phyloP scores from a whole-genome alignment of 2,113 vertebrate species.

The Gasterosteus aculeatus region DNA sequence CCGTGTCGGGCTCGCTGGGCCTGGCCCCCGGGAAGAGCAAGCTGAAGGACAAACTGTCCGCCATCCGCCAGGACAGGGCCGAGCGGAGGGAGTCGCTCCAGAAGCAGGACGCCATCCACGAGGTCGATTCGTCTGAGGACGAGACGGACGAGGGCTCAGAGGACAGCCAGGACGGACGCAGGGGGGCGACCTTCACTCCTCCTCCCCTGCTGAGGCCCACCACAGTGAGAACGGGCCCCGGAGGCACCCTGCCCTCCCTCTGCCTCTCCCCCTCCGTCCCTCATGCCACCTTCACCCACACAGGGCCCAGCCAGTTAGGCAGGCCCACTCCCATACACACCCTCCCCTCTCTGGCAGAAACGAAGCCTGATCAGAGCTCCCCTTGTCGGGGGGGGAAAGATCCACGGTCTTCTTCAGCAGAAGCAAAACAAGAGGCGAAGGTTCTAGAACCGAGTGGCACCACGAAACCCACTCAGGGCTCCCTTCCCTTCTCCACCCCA shows the following conservation, averaged over 20 bases:
- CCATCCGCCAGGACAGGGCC: slow-evolving; percentile 93
- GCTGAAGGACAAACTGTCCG: slow-evolving; percentile 84
- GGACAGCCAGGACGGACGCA: slow-evolving; percentile 87
- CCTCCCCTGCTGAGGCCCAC: slow-evolving; percentile 80
- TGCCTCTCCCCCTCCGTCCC: slow-evolving; percentile 68
- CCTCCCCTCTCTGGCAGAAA: slow-evolving; percentile 33
- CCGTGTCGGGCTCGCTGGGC: slow-evolving; percentile 64
- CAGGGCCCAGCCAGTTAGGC: slow-evolving; percentile 42
- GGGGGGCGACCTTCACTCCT: slow-evolving; percentile 73
- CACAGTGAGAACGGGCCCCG: slow-evolving; percentile 65
- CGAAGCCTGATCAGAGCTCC: slow-evolving; percentile 9
- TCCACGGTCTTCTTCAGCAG: slow-evolving; percentile 25
- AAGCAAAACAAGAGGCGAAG: slow-evolving; percentile 37
- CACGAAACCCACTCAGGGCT: slow-evolving; percentile 51
- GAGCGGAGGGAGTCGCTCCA: slow-evolving; percentile 94
- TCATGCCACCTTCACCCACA: slow-evolving; percentile 60
- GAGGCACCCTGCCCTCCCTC: slow-evolving; percentile 67
- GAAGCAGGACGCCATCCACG: slow-evolving; percentile 96
- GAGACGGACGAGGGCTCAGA: slow-evolving; percentile 92
- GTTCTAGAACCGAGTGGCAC: slow-evolving; percentile 22
- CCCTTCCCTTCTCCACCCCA: slow-evolving; percentile 76
- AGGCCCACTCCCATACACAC: slow-evolving; percentile 25
- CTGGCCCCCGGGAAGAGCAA: slow-evolving; percentile 78
- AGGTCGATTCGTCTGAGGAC: slow-evolving; percentile 96
- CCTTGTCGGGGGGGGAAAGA: slow-evolving; percentile 25